These are phyloP conservation scores for Planococcus citri DNA, from an alignment of 1,140 invertebrate genomes.

Conservation along the genomic window DNA sequence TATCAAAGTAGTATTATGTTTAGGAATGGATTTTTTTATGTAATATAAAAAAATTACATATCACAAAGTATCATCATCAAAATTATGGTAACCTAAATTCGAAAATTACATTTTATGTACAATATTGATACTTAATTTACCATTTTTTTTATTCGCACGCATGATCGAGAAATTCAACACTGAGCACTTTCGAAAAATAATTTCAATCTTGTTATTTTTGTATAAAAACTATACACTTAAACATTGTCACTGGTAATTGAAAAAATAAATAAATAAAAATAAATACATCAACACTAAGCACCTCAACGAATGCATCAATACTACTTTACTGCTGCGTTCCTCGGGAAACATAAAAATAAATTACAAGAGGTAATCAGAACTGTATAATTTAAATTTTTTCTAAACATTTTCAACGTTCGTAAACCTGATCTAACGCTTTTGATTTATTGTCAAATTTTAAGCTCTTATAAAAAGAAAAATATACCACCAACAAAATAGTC, in stretches of 20 bases:
- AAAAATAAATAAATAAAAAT: neutral
- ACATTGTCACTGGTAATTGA: neutral
- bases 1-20: too few species aligned
- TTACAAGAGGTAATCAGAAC: neutral
- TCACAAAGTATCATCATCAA: neutral
- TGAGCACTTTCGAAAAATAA: too few species aligned
- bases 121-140: neutral
- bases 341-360: neutral
- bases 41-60: constrained; percentile 9
- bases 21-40: neutral
- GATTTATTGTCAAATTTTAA: neutral
- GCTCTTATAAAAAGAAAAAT: neutral
- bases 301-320: neutral
- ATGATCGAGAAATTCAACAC: too few species aligned
- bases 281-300: neutral
- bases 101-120: neutral
- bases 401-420: too few species aligned
- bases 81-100: constrained; percentile 1
- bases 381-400: neutral
- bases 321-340: neutral
- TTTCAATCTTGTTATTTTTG: too few species aligned
- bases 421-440: neutral
- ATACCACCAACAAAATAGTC: neutral
- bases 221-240: neutral
- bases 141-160: too few species aligned